These are phyloP conservation scores for Nansenia antarctica DNA, from an alignment of 2,113 vertebrate species.

Conservation along the genomic window DNA sequence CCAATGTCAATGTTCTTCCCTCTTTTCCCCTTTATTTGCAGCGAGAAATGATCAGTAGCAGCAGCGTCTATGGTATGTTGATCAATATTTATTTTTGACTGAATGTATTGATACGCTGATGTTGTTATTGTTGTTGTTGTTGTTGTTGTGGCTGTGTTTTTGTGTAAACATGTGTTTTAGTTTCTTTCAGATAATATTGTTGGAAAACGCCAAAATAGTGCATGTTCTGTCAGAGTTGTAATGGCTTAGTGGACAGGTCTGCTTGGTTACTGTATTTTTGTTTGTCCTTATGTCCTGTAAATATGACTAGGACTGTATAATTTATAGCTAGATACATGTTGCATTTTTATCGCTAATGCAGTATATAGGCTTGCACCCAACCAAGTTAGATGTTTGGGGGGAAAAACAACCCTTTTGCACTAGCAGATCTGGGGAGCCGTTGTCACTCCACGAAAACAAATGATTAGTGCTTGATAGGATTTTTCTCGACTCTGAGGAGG, in stretches of 20 bases:
- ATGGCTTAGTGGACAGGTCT: too few relatives aligned
- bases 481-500: neutral
- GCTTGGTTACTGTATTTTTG: too few relatives aligned
- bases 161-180: neutral
- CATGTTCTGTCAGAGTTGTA: neutral
- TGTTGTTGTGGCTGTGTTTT: neutral
- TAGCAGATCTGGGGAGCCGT: neutral
- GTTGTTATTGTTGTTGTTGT: constrained; percentile 1
- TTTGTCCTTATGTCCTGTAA: too few relatives aligned
- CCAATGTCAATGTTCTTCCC: constrained; percentile 84
- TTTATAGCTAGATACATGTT: neutral
- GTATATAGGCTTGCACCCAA: neutral
- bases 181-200: constrained; percentile 1
- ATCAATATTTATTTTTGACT: constrained; percentile 80
- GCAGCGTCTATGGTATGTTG: constrained; percentile 97
- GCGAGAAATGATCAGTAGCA: constrained; percentile 99
- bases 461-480: neutral
- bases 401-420: neutral
- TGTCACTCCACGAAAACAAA: neutral
- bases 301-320: too few relatives aligned
- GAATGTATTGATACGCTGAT: neutral
- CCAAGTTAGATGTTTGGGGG: neutral
- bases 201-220: neutral
- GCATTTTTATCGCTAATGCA: neutral
- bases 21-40: constrained; percentile 78